Conservation (phyloP, 2,113 vertebrate genomes). For the Nothoprocta pentlandii region DNA sequence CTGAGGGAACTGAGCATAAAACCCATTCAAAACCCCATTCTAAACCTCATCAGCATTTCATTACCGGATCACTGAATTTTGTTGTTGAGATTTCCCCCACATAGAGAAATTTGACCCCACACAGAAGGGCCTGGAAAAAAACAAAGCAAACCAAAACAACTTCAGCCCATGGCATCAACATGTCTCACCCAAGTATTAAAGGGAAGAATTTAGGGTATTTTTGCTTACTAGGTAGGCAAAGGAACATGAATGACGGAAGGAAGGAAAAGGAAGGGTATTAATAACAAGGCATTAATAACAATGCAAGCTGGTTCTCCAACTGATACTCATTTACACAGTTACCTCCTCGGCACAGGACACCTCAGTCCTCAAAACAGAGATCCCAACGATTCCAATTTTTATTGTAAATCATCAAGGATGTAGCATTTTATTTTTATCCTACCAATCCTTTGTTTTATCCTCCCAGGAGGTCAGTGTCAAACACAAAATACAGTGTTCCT, state of each 20-base stretch:
- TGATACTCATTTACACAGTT: neutral
- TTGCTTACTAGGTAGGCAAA: neutral
- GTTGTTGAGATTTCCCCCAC: neutral
- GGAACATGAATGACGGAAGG: neutral
- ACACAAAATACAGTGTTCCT: neutral
- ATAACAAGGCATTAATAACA: neutral
- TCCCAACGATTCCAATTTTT: neutral
- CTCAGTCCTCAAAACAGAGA: neutral
- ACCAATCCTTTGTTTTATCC: neutral
- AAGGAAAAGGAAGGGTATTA: neutral
- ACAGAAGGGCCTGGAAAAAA: neutral
- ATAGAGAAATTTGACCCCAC: neutral
- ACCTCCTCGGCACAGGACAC: neutral
- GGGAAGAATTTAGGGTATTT: neutral
- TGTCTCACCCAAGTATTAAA: neutral
- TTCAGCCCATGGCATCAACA: neutral
- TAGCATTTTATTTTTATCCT: neutral
- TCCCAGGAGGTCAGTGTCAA: neutral
- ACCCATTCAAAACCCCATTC: slow-evolving; percentile 2
- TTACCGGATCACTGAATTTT: slow-evolving; percentile 32
- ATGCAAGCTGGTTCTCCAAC: neutral
- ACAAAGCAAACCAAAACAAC: neutral
- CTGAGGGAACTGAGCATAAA: slow-evolving; percentile 14
- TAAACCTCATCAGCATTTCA: slow-evolving; percentile 35
- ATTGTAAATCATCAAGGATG: neutral